These are phyloP conservation scores for Scolopax bukidnonensis DNA, from an alignment of 2,797 vertebrate genomes.

Conservation along the genomic window DNA sequence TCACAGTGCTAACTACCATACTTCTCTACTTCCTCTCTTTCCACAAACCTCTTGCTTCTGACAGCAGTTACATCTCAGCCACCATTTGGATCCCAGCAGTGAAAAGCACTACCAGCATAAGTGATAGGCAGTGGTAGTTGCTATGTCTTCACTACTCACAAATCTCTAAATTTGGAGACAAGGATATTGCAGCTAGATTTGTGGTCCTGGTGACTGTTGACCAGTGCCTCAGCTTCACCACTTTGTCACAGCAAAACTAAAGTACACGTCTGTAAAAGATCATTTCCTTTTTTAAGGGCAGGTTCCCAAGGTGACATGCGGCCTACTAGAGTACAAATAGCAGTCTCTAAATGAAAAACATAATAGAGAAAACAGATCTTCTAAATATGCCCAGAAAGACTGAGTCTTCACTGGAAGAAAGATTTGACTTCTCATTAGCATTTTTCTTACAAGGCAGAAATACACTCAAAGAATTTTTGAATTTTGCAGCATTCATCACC, in stretches of 20 bases:
- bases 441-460: conserved; percentile 32
- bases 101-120: neutral
- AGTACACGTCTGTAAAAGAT: neutral
- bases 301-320: neutral
- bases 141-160: neutral
- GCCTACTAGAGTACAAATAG: neutral
- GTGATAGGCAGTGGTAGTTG: neutral
- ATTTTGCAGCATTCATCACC: neutral
- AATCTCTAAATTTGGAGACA: neutral
- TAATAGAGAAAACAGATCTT: neutral
- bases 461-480: neutral
- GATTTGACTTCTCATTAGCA: neutral
- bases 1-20: neutral
- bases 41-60: neutral
- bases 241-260: neutral
- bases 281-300: neutral
- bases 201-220: neutral
- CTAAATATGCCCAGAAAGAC: neutral
- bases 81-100: neutral
- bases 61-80: neutral
- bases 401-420: neutral
- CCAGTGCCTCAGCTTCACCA: neutral
- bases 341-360: neutral
- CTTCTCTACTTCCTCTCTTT: neutral
- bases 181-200: neutral